Evolutionary conservation across 2,797 vertebrate genomes (phyloP).

Genomic region (Anabacerthia variegaticeps): DNA sequence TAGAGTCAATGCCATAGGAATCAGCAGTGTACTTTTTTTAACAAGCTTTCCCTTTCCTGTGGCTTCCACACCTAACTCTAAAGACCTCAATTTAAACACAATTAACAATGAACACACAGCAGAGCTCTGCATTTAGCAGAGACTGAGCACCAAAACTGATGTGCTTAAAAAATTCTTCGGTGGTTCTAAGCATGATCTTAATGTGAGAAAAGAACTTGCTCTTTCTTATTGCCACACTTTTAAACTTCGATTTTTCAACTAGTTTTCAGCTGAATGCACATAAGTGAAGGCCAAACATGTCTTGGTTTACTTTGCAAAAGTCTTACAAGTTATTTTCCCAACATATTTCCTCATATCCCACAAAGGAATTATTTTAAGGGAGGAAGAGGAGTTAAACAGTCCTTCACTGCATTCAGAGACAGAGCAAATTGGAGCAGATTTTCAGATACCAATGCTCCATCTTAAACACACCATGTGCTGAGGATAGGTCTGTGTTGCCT

Average conservation of each 20-base stretch:
- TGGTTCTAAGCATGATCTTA: not conserved
- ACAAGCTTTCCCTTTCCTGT: not conserved
- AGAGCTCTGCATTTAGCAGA: not conserved
- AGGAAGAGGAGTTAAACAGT: not conserved
- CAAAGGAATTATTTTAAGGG: not conserved
- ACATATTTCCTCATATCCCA: not conserved
- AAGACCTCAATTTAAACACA: accelerated
- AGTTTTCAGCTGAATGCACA: not conserved
- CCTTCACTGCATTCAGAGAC: not conserved
- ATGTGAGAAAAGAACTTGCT: not conserved
- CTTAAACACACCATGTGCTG: accelerated
- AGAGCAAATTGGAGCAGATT: not conserved
- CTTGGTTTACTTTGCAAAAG: not conserved
- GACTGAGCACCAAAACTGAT: not conserved
- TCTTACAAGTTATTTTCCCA: not conserved
- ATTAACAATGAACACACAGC: not conserved
- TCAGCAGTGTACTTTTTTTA: not conserved
- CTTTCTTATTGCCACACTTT: not conserved
- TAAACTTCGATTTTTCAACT: not conserved
- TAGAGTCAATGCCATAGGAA: not conserved
- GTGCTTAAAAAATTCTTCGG: not conserved
- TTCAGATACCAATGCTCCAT: not conserved
- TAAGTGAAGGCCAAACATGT: accelerated
- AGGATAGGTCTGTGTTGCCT: not conserved
- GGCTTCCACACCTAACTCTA: not conserved